Evolutionary conservation across 2,797 vertebrate species (phyloP).

Genomic region (Otus scops): DNA sequence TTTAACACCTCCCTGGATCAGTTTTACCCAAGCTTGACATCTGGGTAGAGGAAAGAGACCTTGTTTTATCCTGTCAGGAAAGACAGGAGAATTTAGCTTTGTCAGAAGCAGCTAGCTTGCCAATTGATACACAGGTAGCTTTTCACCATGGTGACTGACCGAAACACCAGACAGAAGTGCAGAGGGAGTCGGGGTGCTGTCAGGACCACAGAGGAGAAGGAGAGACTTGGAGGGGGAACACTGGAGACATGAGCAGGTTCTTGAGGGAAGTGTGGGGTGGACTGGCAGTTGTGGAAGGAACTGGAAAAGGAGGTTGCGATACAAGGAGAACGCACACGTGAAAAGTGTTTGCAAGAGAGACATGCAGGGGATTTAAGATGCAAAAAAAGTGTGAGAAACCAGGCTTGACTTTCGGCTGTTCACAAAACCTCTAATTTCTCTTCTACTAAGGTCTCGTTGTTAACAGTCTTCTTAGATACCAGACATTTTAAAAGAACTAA

Average conservation of each 20-base stretch:
- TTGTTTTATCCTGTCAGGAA: background rate
- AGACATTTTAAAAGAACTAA: conserved; percentile 34
- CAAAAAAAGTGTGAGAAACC: background rate
- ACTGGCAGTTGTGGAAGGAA: background rate
- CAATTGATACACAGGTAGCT: background rate
- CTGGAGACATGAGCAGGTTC: background rate
- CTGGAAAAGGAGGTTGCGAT: background rate
- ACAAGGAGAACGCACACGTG: fast-evolving
- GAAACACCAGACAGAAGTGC: fast-evolving
- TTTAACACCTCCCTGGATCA: background rate
- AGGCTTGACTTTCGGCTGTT: background rate
- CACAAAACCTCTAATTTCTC: background rate
- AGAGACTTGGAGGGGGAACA: background rate
- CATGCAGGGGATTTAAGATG: background rate
- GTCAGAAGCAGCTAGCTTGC: background rate
- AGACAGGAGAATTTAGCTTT: background rate
- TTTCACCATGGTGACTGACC: background rate
- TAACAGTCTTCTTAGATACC: background rate
- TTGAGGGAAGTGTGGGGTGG: fast-evolving
- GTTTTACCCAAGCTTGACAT: background rate
- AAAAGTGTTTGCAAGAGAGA: background rate
- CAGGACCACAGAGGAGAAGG: background rate
- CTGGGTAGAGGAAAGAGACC: background rate
- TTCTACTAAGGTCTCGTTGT: background rate
- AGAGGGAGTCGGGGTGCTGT: background rate